These are phyloP conservation scores for Gymnosoma rotundatum DNA, from an alignment of 2,888 invertebrate species.

Conservation along the genomic window DNA sequence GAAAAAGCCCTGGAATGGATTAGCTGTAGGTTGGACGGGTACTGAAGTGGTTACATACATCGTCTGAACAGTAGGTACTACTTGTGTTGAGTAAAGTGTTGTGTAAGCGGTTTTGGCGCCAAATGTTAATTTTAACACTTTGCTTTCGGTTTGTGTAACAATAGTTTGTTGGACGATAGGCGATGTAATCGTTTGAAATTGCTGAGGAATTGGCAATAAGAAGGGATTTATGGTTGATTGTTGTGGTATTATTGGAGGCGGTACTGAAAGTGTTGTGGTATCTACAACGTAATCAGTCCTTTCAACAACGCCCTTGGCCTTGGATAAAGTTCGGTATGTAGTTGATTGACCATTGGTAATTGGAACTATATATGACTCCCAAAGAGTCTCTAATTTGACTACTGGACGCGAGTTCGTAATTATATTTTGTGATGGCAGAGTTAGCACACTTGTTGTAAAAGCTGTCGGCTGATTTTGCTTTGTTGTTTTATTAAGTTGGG, in stretches of 20 bases:
- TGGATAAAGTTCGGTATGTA: slow-evolving; percentile 89
- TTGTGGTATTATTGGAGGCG: slow-evolving; percentile 48
- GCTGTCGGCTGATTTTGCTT: not conserved
- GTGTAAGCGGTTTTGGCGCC: slow-evolving; percentile 95
- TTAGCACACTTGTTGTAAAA: slow-evolving; percentile 25
- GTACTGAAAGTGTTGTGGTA: slow-evolving; percentile 84
- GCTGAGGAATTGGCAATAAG: slow-evolving; percentile 85
- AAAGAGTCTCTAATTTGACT: slow-evolving; percentile 89
- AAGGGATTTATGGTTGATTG: slow-evolving; percentile 77
- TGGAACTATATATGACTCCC: slow-evolving; percentile 92
- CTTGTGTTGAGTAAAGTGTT: slow-evolving; percentile 91
- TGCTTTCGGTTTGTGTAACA: slow-evolving; percentile 90
- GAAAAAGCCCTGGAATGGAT: slow-evolving; percentile 88
- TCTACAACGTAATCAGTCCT: slow-evolving; percentile 91
- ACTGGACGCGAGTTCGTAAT: slow-evolving; percentile 91
- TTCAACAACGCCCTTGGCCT: slow-evolving; percentile 89
- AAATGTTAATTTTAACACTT: slow-evolving; percentile 92
- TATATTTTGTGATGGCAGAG: slow-evolving; percentile 85
- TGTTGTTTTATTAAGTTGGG: slow-evolving; percentile 43
- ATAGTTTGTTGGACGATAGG: slow-evolving; percentile 91
- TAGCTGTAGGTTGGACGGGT: slow-evolving; percentile 86
- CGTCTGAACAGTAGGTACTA: slow-evolving; percentile 92
- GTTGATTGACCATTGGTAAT: slow-evolving; percentile 89
- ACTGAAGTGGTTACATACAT: slow-evolving; percentile 91
- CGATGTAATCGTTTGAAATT: slow-evolving; percentile 90